These are phyloP conservation scores for Sinocyclocheilus anophthalmus DNA, from an alignment of 2,113 vertebrate genomes.

Conservation along the genomic window DNA sequence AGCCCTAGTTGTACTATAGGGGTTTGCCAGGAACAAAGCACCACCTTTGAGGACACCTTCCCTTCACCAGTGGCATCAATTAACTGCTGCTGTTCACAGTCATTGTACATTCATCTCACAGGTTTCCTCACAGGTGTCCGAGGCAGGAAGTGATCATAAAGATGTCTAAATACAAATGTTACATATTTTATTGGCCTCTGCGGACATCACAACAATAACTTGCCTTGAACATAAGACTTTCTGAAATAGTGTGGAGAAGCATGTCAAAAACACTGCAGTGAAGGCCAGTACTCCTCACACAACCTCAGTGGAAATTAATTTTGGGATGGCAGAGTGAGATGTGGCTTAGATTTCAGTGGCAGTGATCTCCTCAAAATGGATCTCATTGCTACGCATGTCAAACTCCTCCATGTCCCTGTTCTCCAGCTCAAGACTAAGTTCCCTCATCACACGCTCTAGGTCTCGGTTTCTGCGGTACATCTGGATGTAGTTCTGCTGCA, in stretches of 20 bases:
- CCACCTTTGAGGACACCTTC: not conserved
- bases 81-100: not conserved
- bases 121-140: not conserved
- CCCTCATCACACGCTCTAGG: constrained; percentile 90
- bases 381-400: constrained; percentile 80
- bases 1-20: not conserved
- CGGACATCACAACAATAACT: not conserved
- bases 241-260: constrained; percentile 19
- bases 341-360: constrained; percentile 82
- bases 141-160: constrained; percentile 22
- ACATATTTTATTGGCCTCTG: not conserved
- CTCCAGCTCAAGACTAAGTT: constrained; percentile 90
- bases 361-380: constrained; percentile 88
- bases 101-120: constrained; percentile 28
- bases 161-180: constrained; percentile 8
- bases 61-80: not conserved
- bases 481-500: constrained; percentile 98
- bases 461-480: constrained; percentile 96
- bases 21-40: constrained; percentile 21
- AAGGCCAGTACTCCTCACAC: not conserved
- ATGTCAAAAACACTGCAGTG: not conserved
- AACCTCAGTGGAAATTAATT: not conserved
- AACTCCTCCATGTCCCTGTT: constrained; percentile 84
- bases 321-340: not conserved
- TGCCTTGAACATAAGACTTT: not conserved